Base-by-base conservation (phyloP, 2,888 invertebrate genomes). In the Timema cristinae region DNA sequence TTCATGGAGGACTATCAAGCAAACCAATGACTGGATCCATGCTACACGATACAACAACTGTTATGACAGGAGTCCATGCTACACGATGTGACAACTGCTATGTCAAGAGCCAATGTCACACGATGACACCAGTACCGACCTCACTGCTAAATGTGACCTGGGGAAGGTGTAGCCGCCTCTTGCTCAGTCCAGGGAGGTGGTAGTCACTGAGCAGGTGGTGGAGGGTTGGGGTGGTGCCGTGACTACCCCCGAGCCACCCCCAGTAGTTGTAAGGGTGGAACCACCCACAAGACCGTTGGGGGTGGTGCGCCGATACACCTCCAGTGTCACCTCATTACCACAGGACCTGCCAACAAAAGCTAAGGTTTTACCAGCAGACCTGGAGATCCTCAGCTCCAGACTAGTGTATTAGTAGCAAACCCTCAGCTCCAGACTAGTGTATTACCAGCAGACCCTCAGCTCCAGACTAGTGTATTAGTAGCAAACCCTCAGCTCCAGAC, bases 111-210 rank as follows among this genome's bases (percentile, higher is more conserved):
- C 48, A 1, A n/a, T 69, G 71, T 85, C 85, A 93, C 78, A 94
- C 93, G 79, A 94, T 89, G 79, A 94, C 91, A 75, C 93, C 93
- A 79, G 88, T 91, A 91, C 94, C 93, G 89, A 94, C 94, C 94
- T 94, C 94, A 82, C 92, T 91, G 81, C 90, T 93, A 84, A 94
- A 94, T 70, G 94, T 92, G 81, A 94, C 92, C 85, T 92, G 92
- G 32, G 92, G 91, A 78, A 92, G 84, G 78, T 91, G 88, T 47
- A 91, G 85, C 79, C 90, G 88, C 81, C 89, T 86, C 78, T 88
- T 82, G 77, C 82, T 82, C 75, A 83, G 73, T 84, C 84, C 69
- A 77, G 75, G 9, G 78, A 77, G 63, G 77, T 77, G 61, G 84
- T 84, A 72, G 90, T 89, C 71, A 85, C 86, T 15, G 91, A 91